Base-by-base conservation (phyloP, 2,113 vertebrate species). In the Brevimyrus niger region DNA sequence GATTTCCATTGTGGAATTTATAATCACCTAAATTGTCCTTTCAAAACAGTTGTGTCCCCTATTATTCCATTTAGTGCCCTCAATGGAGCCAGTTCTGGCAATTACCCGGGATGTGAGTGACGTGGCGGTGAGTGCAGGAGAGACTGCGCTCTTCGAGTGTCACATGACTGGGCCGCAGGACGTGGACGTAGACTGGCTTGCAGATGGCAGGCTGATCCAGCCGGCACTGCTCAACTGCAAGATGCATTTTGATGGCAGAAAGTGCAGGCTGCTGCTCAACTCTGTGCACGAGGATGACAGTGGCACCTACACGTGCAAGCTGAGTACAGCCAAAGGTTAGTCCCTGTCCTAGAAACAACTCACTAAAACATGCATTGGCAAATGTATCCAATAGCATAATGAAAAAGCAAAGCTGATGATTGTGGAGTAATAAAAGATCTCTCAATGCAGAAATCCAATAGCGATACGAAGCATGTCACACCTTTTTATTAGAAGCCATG, bases 281-380 rank as follows among this genome's bases (percentile, higher is more conserved):
- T 99, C 98, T 0, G 98, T 99, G 50, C 98, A 99, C 0, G 98
- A 99, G 93, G 98, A 99, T 0, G 98, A 99, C 94, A 98, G 97
- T 0, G 98, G 98, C 0, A 93, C 96, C 65, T 99, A 99, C 93
- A 97, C 95, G 89, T 99, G 98, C 96, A 99, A 99, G 91, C 95
- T 99, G 91, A 99, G 97, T 95, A 99, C 98, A 0, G 97, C 97
- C 89, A 99, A 98, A 97, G 98, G 98, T 98, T 92, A 92, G 92
- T 8, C n/a, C 51, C 53, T 3, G 0, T 17, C 17, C 19, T 38
- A 2, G 35, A 61, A 21, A 53, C 65, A 10, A 38, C 53, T 13
- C 86, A 44, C 31, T 38, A 17, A 76, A 76, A 76, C 31, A 35
- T 76, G 35, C 4, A 13, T 76, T 19, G 13, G 73, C 73, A 42